phyloP scores from a whole-genome alignment of 2,888 invertebrate genomes.

The Spilosoma lubricipeda region DNA sequence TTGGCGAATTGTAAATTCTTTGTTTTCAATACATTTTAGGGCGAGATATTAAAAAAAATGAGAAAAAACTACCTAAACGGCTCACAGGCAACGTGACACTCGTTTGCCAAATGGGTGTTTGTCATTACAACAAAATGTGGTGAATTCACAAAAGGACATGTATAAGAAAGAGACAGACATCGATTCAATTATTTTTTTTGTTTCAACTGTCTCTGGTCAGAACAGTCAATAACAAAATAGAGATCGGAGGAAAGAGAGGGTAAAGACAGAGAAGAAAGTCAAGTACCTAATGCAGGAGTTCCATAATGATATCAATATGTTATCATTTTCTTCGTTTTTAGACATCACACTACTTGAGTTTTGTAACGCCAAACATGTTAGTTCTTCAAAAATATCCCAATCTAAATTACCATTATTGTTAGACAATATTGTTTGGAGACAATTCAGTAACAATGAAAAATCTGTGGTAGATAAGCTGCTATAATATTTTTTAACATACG shows the following conservation, averaged over 20 bases:
- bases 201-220: too few species aligned
- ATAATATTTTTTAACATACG: slow-evolving; percentile 67
- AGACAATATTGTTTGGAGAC: slow-evolving; percentile 62
- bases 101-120: too few species aligned
- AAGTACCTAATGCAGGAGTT: slow-evolving; percentile 77
- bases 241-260: too few species aligned
- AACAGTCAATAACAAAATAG: too few species aligned
- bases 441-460: slow-evolving; percentile 61
- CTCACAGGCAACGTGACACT: too few species aligned
- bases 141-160: too few species aligned
- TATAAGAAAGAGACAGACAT: too few species aligned
- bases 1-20: too few species aligned
- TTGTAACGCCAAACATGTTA: slow-evolving; percentile 58
- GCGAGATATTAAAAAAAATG: neutral
- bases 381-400: slow-evolving; percentile 64
- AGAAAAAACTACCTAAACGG: too few species aligned
- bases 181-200: too few species aligned
- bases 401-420: slow-evolving; percentile 57
- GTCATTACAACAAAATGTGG: too few species aligned
- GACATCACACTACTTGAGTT: slow-evolving; percentile 38
- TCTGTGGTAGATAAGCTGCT: slow-evolving; percentile 57
- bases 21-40: too few species aligned
- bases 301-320: slow-evolving; percentile 65
- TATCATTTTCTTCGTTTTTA: slow-evolving; percentile 51
- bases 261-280: neutral